Evolutionary conservation across 2,113 vertebrate genomes (phyloP).

Genomic region (Pseudopipra pipra): DNA sequence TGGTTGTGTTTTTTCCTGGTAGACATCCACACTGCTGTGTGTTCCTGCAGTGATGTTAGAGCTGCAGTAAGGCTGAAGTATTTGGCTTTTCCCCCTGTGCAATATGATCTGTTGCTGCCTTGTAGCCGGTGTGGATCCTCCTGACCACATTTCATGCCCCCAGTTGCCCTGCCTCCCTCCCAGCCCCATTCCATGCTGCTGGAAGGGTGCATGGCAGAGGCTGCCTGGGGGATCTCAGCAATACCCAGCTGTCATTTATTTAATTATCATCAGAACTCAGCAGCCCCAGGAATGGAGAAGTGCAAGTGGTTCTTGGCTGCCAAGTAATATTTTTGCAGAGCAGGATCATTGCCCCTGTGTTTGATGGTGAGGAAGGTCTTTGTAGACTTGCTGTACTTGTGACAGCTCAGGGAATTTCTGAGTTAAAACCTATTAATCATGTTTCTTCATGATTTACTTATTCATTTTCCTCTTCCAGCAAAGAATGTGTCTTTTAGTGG

Average conservation of each 20-base stretch:
- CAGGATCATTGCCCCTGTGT: neutral
- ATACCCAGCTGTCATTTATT: neutral
- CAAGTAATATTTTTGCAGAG: neutral
- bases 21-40: neutral
- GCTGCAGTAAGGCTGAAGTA: neutral
- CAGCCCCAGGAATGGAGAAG: neutral
- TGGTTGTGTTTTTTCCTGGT: neutral
- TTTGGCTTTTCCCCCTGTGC: neutral
- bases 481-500: neutral
- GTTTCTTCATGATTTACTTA: neutral
- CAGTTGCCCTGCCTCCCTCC: neutral
- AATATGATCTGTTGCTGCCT: neutral
- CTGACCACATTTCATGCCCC: neutral
- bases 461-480: neutral
- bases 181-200: neutral
- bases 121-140: neutral
- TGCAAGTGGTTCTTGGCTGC: neutral
- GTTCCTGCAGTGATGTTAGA: neutral
- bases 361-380: neutral
- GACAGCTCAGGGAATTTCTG: neutral
- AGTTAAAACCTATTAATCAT: neutral
- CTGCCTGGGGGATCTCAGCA: neutral
- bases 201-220: neutral
- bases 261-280: neutral
- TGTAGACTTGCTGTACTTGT: neutral